phyloP scores from a whole-genome alignment of 2,113 vertebrate genomes.

The Calidris pygmaea region DNA sequence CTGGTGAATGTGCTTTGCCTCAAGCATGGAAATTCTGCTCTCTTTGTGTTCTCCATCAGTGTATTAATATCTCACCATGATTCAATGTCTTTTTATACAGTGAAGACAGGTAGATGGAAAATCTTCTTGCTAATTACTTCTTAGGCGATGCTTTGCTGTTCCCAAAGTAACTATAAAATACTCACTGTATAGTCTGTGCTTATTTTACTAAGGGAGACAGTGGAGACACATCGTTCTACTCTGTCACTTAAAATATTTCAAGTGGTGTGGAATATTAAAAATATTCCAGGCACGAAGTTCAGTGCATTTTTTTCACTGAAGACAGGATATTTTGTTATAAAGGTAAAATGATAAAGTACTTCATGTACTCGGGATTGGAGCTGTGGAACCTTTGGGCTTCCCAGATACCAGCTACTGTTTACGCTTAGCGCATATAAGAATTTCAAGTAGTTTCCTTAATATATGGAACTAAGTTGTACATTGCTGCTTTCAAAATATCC shows the following conservation, averaged over 20 bases:
- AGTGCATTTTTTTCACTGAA: no score
- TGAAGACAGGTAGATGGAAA: background rate
- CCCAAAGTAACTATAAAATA: background rate
- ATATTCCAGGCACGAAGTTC: background rate
- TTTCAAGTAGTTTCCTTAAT: background rate
- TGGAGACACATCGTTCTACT: background rate
- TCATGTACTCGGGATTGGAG: background rate
- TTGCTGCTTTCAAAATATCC: background rate
- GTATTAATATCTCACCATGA: background rate
- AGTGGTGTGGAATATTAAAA: background rate
- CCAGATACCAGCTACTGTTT: background rate
- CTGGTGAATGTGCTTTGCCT: background rate
- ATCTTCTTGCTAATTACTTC: constrained; percentile 10
- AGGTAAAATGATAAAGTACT: background rate
- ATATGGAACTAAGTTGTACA: background rate
- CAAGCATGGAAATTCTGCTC: background rate
- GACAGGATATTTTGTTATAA: background rate
- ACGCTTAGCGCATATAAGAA: background rate
- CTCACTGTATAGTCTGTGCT: background rate
- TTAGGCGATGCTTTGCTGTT: background rate
- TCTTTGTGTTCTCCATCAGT: background rate
- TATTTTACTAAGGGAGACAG: background rate
- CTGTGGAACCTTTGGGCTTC: background rate
- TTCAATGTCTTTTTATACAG: background rate
- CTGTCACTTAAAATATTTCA: background rate